A percentile compares a stretch with the other conserved stretches of the same genome.
These are phyloP conservation scores for Lumbricus terrestris DNA, from an alignment of 2,888 invertebrate species.

Conservation along the genomic window DNA sequence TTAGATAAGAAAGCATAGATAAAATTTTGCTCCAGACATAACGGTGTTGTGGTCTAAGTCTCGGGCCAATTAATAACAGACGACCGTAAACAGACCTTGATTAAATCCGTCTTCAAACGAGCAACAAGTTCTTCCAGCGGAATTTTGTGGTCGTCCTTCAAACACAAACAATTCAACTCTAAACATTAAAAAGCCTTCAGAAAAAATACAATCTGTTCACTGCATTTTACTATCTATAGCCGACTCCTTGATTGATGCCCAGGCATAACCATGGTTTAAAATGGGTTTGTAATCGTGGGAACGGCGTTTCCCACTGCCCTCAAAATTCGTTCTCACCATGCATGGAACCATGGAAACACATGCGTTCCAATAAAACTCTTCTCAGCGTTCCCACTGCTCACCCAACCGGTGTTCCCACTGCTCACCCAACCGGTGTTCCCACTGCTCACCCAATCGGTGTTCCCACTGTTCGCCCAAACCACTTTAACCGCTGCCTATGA, in stretches of 20 bases:
- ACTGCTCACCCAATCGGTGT: no score
- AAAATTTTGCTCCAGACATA: background rate
- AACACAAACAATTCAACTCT: background rate
- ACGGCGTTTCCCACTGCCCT: no score
- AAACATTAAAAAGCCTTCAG: background rate
- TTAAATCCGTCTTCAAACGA: slow-evolving; percentile 26
- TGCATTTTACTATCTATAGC: background rate
- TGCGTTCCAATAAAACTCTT: no score
- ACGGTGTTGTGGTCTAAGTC: background rate
- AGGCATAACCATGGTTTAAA: no score
- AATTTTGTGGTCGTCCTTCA: slow-evolving; percentile 34
- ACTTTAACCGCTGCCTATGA: no score
- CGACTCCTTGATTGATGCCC: background rate
- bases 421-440: no score
- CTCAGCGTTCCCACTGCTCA: no score
- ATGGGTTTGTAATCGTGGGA: no score
- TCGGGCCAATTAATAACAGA: background rate
- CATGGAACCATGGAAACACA: no score
- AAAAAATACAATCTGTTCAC: background rate
- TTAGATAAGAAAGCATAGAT: background rate
- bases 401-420: no score
- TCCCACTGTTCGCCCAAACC: no score
- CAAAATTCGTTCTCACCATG: no score
- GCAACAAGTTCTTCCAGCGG: slow-evolving; percentile 28
- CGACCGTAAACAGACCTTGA: slow-evolving; percentile 21